Percentiles rank a stretch among this genome's conserved stretches.
These are phyloP conservation scores for Crypturellus tataupa DNA, from an alignment of 2,797 vertebrate genomes.

Conservation along the genomic window DNA sequence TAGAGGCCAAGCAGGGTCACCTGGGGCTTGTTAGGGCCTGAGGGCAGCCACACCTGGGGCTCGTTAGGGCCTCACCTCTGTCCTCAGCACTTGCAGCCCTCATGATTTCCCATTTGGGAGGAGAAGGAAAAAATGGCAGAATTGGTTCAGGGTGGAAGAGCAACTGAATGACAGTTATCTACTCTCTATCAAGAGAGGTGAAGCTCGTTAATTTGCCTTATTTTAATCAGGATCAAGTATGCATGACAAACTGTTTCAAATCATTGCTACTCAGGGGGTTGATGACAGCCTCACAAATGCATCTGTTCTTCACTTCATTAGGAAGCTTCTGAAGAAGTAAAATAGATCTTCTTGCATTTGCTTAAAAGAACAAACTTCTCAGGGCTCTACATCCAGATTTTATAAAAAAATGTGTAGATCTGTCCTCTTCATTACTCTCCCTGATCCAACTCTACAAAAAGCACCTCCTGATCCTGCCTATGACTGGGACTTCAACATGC, in stretches of 20 bases:
- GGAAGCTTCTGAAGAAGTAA: slow-evolving; percentile 65
- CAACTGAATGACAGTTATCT: slow-evolving; percentile 36
- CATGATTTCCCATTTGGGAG: background rate
- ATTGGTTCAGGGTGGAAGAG: slow-evolving; percentile 18
- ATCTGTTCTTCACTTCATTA: slow-evolving; percentile 75
- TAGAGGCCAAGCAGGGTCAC: background rate
- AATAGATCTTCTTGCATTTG: slow-evolving; percentile 28
- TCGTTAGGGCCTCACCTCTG: background rate
- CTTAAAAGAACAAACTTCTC: slow-evolving; percentile 17
- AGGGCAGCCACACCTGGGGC: background rate
- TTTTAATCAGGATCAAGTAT: slow-evolving; percentile 90
- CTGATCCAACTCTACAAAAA: background rate
- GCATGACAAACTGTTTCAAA: slow-evolving; percentile 85
- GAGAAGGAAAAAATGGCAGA: background rate
- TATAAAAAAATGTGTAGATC: background rate
- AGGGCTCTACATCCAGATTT: slow-evolving; percentile 12
- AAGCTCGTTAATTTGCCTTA: slow-evolving; percentile 72
- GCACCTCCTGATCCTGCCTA: background rate
- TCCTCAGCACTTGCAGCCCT: background rate
- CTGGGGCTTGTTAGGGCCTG: background rate
- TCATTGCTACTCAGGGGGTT: slow-evolving; percentile 86
- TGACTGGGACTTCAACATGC: background rate
- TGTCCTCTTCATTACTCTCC: background rate
- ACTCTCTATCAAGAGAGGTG: slow-evolving; percentile 62
- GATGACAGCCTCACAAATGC: slow-evolving; percentile 86